Percentiles rank a stretch among this genome's conserved stretches.
These are phyloP conservation scores for Limnodromus scolopaceus DNA, from an alignment of 2,797 vertebrate genomes.

Conservation along the genomic window DNA sequence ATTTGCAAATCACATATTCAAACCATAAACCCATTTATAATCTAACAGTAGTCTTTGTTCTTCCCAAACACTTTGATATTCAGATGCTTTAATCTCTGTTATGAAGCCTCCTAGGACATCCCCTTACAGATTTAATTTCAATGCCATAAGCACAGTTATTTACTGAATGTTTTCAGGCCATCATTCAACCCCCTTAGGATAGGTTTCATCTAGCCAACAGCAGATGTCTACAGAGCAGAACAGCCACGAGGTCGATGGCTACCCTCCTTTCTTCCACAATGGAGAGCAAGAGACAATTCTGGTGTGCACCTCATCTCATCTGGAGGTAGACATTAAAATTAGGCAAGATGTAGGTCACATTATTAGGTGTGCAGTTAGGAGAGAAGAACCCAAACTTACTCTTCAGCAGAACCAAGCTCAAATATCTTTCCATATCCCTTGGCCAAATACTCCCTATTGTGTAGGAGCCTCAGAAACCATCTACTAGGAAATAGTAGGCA, in stretches of 20 bases:
- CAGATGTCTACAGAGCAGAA: not conserved
- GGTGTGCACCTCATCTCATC: not conserved
- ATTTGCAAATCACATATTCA: conserved; percentile 15
- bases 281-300: not conserved
- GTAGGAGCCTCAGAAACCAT: not conserved
- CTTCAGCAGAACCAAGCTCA: not conserved
- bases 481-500: not conserved
- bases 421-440: not conserved
- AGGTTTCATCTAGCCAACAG: not conserved
- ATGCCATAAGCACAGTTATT: not conserved
- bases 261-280: not conserved
- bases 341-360: not conserved
- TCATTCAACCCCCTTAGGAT: not conserved
- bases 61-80: conserved; percentile 47
- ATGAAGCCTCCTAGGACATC: conserved; percentile 21
- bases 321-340: not conserved
- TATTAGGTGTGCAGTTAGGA: not conserved
- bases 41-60: conserved; percentile 22
- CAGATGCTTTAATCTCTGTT: conserved; percentile 29
- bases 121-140: conserved; percentile 10
- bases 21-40: conserved; percentile 7
- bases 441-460: not conserved
- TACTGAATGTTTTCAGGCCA: conserved; percentile 1
- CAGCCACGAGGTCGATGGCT: not conserved
- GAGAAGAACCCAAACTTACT: not conserved